Percentiles rank a stretch among this genome's conserved stretches.
Conservation (phyloP, 37 sponge, comb jelly and placozoan species). For the Tethya wilhelma region DNA sequence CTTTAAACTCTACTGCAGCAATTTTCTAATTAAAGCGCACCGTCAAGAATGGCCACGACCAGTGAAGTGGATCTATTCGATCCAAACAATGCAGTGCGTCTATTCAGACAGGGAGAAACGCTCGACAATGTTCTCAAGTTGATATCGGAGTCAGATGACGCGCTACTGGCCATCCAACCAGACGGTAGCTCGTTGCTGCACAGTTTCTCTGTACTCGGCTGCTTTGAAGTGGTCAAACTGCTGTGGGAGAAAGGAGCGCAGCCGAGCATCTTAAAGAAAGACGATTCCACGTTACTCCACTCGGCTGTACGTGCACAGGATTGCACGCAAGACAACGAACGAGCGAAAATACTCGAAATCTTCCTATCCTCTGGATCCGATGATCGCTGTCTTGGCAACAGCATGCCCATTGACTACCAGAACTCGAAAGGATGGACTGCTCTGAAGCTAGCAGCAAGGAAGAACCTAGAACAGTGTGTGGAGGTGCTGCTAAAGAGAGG, state of each 20-base stretch:
- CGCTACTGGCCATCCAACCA: not conserved
- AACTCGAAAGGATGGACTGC: conserved; percentile 79
- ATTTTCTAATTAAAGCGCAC: not conserved
- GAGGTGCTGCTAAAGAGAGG: conserved; percentile 62
- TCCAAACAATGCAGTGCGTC: not conserved
- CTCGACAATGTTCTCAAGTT: conserved; percentile 12
- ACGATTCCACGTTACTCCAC: conserved; percentile 66
- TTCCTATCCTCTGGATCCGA: conserved; percentile 28
- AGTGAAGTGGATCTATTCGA: not conserved
- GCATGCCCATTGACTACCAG: conserved; percentile 43
- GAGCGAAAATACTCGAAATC: conserved; percentile 49
- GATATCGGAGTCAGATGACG: not conserved
- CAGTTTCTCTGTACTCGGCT: conserved; percentile 55
- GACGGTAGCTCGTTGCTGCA: conserved; percentile 55
- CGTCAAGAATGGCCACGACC: not conserved
- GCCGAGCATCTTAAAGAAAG: conserved; percentile 31
- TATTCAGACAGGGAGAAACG: conserved; percentile 24
- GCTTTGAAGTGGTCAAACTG: conserved; percentile 37
- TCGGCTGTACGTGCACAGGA: conserved; percentile 43
- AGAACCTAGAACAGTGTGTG: conserved; percentile 68
- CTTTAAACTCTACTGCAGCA: not conserved
- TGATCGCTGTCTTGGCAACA: not conserved
- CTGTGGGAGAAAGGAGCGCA: conserved; percentile 68
- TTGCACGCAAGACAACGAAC: conserved; percentile 11
- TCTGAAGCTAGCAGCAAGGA: conserved; percentile 72